Evolutionary conservation across 1,140 invertebrate genomes (phyloP), one percentile per base, ranked within the genome.

Genomic region (Sycobia sp.): DNA sequence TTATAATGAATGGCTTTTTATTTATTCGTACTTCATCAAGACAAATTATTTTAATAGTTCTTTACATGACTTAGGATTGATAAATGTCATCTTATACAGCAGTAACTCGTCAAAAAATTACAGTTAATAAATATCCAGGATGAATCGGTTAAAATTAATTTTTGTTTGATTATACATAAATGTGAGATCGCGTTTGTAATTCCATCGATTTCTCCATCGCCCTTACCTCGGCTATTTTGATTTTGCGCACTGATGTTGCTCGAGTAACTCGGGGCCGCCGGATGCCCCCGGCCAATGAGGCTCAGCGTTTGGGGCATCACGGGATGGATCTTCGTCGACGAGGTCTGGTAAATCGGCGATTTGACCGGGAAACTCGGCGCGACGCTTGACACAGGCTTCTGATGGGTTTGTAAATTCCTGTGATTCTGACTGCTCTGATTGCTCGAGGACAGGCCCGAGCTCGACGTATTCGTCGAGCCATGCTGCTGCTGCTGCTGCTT

Each of bases 331-430:
- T 91, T 90, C 60, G 89, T 91, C 49, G 90, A 91, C 9, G 89
- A 90, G 39, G 89, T 91, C 76, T 91, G 89, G 80, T 91, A 91
- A 66, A 91, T 90, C 71, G 87, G 90, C 69, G 86, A 91, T 75
- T 89, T 87, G 76, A 88, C 91, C 68, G 84, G 78, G 57, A 81
- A 80, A 68, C 88, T 91, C 25, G 90, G 91, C 54, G 90, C 90
- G 43, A 93, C 91, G 78, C 90, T 92, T 70, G 90, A 92, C 55
- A 92, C 89, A 53, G 91, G 91, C 75, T 90, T 90, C 74, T 89
- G 83, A 51, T 84, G 83, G 0, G 76, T 82, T 36, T 77, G 74
- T 5, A 73, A 62, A 54, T 71, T 79, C 47, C 76, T 65, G 54
- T 73, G 72, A 41, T 72, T 77, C 18, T 71, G 73, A 0, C 57